Conservation (phyloP, 2,113 vertebrate species). For the Chaetodon auriga region DNA sequence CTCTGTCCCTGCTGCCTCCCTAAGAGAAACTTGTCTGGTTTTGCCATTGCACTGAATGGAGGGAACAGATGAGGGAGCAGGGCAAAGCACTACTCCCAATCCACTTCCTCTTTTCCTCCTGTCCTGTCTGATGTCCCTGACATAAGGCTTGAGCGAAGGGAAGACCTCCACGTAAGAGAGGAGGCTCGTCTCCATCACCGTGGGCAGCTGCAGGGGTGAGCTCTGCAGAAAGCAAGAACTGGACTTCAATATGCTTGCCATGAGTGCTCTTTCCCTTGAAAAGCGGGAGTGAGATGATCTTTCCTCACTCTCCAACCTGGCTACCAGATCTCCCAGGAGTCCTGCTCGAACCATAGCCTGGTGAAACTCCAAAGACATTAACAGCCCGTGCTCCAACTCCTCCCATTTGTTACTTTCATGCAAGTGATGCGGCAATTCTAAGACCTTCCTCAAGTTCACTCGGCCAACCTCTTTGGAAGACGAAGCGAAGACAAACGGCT, state of each 20-base stretch:
- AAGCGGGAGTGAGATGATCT: constrained; percentile 41
- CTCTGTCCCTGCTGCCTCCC: constrained; percentile 64
- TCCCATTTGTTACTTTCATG: constrained; percentile 71
- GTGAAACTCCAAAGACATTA: constrained; percentile 80
- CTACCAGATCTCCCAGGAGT: constrained; percentile 74
- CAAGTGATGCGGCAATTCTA: constrained; percentile 84
- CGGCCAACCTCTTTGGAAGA: neutral
- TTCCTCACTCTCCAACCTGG: constrained; percentile 70
- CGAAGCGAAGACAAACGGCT: constrained; percentile 76
- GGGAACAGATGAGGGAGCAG: constrained; percentile 71
- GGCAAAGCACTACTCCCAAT: constrained; percentile 68
- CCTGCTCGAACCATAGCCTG: constrained; percentile 79
- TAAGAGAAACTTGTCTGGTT: constrained; percentile 30
- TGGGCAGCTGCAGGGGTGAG: constrained; percentile 68
- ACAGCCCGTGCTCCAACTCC: constrained; percentile 70
- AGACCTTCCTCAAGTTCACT: constrained; percentile 79
- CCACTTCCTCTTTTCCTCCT: constrained; percentile 53
- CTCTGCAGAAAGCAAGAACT: constrained; percentile 72
- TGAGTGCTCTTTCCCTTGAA: constrained; percentile 73
- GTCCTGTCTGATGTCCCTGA: constrained; percentile 63
- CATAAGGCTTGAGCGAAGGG: constrained; percentile 72
- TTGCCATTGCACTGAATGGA: constrained; percentile 28
- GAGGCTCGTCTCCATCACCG: constrained; percentile 79
- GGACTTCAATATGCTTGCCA: constrained; percentile 75
- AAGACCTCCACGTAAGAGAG: constrained; percentile 77